phyloP scores from a whole-genome alignment of 1,140 invertebrate genomes.

The Pogonomyrmex barbatus region DNA sequence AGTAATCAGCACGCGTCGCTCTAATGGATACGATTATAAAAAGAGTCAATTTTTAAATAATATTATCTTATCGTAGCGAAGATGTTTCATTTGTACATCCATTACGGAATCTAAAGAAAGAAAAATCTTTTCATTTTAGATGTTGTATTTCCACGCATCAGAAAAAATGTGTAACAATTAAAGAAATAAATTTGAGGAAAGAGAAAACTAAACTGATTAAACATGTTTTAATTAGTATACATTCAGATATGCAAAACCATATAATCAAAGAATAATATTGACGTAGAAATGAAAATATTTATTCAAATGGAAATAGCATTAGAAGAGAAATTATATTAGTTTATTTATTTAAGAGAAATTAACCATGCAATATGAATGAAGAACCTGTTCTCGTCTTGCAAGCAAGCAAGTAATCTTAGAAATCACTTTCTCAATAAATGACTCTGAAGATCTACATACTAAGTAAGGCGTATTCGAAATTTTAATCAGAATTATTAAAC shows the following conservation, averaged over 20 bases:
- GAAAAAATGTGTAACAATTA: not conserved
- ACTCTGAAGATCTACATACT: not conserved
- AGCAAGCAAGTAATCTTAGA: conserved; percentile 16
- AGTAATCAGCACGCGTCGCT: conserved; percentile 45
- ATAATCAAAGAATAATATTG: conserved; percentile 28
- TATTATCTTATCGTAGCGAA: not conserved
- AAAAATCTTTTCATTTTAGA: not conserved
- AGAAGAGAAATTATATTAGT: not conserved
- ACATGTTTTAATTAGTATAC: not conserved
- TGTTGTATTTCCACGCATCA: not conserved
- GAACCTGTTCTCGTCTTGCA: not conserved
- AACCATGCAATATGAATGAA: not conserved
- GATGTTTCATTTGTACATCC: not conserved
- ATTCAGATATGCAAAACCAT: not conserved
- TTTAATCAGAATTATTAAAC: not conserved
- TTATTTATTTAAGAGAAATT: conserved; percentile 17
- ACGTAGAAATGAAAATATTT: not conserved
- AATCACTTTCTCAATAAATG: not conserved
- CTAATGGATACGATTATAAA: conserved; percentile 38
- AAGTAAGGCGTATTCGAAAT: not conserved
- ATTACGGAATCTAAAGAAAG: not conserved
- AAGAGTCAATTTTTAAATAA: conserved; percentile 47
- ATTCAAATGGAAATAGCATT: conserved; percentile 6
- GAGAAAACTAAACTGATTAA: conserved; percentile 26
- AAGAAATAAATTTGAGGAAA: not conserved